Percentiles rank a stretch among this genome's conserved stretches.
phyloP scores from a whole-genome alignment of 2,113 vertebrate species.

The Anoplopoma fimbria region DNA sequence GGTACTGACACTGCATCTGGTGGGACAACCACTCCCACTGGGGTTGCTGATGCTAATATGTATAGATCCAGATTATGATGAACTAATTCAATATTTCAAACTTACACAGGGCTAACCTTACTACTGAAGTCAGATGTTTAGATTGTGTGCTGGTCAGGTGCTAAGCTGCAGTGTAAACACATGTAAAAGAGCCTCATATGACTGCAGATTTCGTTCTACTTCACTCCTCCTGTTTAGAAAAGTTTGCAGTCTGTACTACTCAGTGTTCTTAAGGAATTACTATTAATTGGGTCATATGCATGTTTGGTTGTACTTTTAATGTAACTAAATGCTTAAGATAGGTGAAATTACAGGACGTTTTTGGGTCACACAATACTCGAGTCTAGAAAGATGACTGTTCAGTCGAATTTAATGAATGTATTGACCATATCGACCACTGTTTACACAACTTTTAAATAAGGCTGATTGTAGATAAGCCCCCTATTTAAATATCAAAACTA shows the following conservation, averaged over 20 bases:
- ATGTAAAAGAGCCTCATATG: slow-evolving; percentile 27
- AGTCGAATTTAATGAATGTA: slow-evolving; percentile 7
- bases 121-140: background rate
- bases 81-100: slow-evolving; percentile 1
- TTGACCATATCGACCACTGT: slow-evolving; percentile 5
- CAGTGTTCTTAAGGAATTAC: background rate
- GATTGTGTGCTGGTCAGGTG: background rate
- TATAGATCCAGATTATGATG: background rate
- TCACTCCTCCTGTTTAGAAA: slow-evolving; percentile 9
- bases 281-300: background rate
- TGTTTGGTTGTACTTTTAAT: background rate
- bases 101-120: background rate
- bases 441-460: background rate
- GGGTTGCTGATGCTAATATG: background rate
- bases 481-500: background rate
- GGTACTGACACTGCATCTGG: background rate
- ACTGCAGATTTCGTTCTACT: background rate
- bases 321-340: background rate
- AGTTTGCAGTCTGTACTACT: background rate
- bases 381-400: background rate
- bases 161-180: slow-evolving; percentile 17
- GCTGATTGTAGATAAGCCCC: background rate
- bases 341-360: background rate
- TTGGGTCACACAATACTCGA: background rate
- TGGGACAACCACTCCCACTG: background rate